Evolutionary conservation across 2,797 vertebrate genomes (phyloP).

Genomic region (Telmatherina bonti): DNA sequence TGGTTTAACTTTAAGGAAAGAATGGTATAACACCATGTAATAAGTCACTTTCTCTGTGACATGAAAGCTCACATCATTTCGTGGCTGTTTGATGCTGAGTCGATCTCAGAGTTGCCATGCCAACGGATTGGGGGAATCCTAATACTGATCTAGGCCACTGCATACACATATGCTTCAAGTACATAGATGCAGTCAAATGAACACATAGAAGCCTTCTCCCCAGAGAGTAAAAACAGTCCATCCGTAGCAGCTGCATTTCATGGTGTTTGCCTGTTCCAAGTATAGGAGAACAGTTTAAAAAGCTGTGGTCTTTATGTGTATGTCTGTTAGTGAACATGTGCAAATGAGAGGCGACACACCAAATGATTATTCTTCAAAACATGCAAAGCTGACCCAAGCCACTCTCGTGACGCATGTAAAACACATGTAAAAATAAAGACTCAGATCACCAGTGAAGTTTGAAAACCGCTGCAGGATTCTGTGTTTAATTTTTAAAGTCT

Average conservation of each 20-base stretch:
- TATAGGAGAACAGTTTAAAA: background rate
- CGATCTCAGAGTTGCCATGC: conserved; percentile 69
- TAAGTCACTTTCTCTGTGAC: conserved; percentile 48
- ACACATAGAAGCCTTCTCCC: conserved; percentile 10
- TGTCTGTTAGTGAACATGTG: conserved; percentile 23
- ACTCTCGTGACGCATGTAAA: background rate
- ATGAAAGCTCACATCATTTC: conserved; percentile 29
- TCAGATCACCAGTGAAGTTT: conserved; percentile 57
- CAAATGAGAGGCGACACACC: conserved; percentile 8
- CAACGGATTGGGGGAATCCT: conserved; percentile 73
- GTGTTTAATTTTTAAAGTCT: conserved; percentile 78
- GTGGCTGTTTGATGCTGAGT: conserved; percentile 38
- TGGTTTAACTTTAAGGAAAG: background rate
- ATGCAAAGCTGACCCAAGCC: conserved; percentile 10
- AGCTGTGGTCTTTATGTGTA: background rate
- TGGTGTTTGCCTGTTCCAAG: conserved; percentile 5
- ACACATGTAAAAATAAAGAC: conserved; percentile 24
- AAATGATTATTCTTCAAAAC: background rate
- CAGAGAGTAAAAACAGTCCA: background rate
- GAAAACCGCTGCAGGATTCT: conserved; percentile 77
- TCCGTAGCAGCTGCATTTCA: conserved; percentile 20
- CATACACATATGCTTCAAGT: background rate
- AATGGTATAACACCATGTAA: conserved; percentile 13
- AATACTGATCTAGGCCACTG: conserved; percentile 58
- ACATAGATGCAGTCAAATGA: conserved; percentile 14